Evolutionary conservation across 2,797 vertebrate species (phyloP).

Genomic region (Esox masquinongy): DNA sequence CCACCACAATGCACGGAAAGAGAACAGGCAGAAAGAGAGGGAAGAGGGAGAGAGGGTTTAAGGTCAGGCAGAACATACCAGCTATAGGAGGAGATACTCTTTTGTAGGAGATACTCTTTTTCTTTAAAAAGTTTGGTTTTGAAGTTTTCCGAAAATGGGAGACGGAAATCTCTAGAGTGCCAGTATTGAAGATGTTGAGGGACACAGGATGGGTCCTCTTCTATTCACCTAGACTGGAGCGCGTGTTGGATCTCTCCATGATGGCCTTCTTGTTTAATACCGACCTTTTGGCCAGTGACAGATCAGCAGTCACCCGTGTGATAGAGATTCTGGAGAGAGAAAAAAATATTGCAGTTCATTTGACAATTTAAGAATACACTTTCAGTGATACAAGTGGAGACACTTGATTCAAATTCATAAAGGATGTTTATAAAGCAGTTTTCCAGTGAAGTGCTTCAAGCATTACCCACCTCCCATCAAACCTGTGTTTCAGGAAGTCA

Average conservation of each 20-base stretch:
- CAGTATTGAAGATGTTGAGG: background rate
- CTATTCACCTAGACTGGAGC: conserved; percentile 90
- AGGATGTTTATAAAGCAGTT: background rate
- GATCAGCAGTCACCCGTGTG: conserved; percentile 94
- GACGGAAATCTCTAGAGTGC: background rate
- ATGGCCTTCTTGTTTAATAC: conserved; percentile 96
- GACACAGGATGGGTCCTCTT: background rate
- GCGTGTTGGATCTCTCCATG: conserved; percentile 92
- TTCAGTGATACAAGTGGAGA: background rate
- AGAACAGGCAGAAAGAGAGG: background rate
- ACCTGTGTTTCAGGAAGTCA: conserved; percentile 96
- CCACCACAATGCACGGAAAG: conserved; percentile 30
- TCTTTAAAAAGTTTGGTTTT: too few species aligned
- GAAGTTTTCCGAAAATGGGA: background rate
- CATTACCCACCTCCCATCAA: conserved; percentile 89
- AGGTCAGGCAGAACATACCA: background rate
- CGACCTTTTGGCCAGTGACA: conserved; percentile 93
- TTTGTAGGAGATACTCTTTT: too few species aligned
- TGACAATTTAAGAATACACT: background rate
- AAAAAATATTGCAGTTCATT: background rate
- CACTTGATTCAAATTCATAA: background rate
- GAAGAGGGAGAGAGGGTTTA: background rate
- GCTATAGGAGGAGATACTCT: too few species aligned
- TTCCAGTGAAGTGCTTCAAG: background rate
- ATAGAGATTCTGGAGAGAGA: conserved; percentile 87